A percentile compares a stretch with the other conserved stretches of the same genome.
phyloP scores from a whole-genome alignment of 1,140 invertebrate species.

The Stenopsyche tienmushanensis region DNA sequence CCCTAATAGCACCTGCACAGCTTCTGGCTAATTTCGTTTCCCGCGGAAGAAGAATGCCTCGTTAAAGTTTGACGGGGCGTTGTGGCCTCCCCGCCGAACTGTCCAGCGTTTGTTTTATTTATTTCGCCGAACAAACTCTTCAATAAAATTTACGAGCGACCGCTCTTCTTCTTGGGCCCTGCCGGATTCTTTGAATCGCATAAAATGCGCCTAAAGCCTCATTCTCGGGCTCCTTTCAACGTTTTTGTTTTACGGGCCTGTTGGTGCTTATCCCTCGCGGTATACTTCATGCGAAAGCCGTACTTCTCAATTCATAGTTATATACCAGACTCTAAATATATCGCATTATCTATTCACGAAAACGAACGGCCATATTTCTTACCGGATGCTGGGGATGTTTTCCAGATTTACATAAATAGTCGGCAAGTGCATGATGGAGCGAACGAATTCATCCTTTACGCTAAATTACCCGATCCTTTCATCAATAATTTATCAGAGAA shows the following conservation, averaged over 20 bases:
- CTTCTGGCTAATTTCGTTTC: constrained; percentile 23
- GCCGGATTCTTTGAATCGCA: background rate
- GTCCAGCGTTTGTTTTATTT: constrained; percentile 37
- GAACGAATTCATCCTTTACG: too few relatives aligned
- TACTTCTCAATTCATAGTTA: background rate
- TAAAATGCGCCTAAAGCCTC: background rate
- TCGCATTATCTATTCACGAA: too few relatives aligned
- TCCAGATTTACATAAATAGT: too few relatives aligned
- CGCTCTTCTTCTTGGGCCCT: constrained; percentile 8
- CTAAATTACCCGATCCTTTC: too few relatives aligned
- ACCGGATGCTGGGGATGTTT: too few relatives aligned
- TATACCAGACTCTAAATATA: background rate
- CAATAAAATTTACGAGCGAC: constrained; percentile 38
- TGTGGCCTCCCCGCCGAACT: constrained; percentile 20
- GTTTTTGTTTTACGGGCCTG: constrained; percentile 2
- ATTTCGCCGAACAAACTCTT: constrained; percentile 35
- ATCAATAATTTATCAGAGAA: too few relatives aligned
- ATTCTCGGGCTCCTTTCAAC: background rate
- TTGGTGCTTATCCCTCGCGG: background rate
- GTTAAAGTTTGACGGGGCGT: constrained; percentile 34
- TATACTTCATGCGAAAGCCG: background rate
- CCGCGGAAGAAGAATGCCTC: constrained; percentile 20
- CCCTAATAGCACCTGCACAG: background rate
- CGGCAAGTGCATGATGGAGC: too few relatives aligned
- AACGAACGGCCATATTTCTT: too few relatives aligned